Evolutionary conservation across 2,797 vertebrate species (phyloP).

Genomic region (Tangara arthus): DNA sequence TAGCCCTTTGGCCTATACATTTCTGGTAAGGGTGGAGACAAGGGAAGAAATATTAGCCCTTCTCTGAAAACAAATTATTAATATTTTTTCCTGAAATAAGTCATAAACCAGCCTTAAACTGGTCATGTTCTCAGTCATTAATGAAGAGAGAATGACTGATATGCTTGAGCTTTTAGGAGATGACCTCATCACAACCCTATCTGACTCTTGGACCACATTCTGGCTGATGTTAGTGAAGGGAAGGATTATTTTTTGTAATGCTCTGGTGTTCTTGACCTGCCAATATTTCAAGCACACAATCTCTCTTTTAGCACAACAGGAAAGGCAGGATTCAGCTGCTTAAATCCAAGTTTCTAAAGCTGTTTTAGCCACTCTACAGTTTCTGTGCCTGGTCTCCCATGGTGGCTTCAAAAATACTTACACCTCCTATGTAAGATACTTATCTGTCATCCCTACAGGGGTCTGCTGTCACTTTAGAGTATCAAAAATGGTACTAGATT

Average conservation of each 20-base stretch:
- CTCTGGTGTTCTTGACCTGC: neutral
- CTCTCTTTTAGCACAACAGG: neutral
- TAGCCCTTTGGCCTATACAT: neutral
- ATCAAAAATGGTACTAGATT: neutral
- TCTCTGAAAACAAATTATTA: neutral
- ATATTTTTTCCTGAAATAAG: neutral
- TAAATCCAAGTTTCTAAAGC: neutral
- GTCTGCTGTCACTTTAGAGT: neutral
- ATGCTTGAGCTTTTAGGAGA: neutral
- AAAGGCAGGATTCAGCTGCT: neutral
- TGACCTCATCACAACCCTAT: neutral
- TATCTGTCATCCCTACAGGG: neutral
- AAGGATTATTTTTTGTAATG: neutral
- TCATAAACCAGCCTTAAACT: neutral
- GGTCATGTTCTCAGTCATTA: neutral
- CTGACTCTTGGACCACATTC: neutral
- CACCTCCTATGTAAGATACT: neutral
- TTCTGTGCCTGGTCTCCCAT: accelerated
- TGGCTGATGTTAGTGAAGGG: neutral
- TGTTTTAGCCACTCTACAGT: neutral
- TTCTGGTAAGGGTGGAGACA: neutral
- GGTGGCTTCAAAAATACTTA: neutral
- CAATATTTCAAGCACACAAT: neutral
- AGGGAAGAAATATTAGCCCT: neutral
- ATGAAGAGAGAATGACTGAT: neutral